Percentiles rank a stretch among this genome's conserved stretches.
Conservation (phyloP, 2,797 vertebrate genomes). For the Alexandromys oeconomus region DNA sequence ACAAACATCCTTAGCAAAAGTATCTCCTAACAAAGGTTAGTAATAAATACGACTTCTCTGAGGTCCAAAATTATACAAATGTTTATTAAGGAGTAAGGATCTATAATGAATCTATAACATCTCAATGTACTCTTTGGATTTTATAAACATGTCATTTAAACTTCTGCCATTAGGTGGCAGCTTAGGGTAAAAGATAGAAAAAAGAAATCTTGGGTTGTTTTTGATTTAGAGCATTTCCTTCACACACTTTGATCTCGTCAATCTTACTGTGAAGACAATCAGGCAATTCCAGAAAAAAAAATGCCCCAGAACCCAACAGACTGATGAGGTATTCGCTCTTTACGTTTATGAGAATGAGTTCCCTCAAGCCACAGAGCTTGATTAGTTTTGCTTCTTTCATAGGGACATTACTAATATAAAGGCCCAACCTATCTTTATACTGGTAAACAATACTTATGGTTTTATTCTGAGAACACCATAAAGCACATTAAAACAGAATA, state of each 20-base stretch:
- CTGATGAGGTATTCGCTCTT: not conserved
- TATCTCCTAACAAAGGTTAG: slow-evolving; percentile 42
- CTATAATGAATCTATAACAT: slow-evolving; percentile 28
- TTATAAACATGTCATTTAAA: slow-evolving; percentile 76
- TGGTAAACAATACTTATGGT: not conserved
- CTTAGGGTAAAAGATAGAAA: slow-evolving; percentile 66
- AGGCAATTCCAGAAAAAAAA: slow-evolving; percentile 50
- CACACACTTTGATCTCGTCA: not conserved
- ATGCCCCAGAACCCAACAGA: slow-evolving; percentile 21
- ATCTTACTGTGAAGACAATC: not conserved
- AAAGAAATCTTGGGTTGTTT: slow-evolving; percentile 63
- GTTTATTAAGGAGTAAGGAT: slow-evolving; percentile 33
- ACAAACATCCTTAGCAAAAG: slow-evolving; percentile 13
- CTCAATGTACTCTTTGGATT: not conserved
- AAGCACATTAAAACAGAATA: slow-evolving; percentile 56
- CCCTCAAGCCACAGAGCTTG: slow-evolving; percentile 37
- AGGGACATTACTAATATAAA: slow-evolving; percentile 47
- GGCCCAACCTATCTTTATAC: not conserved
- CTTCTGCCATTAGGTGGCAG: slow-evolving; percentile 86
- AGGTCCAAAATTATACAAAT: slow-evolving; percentile 43
- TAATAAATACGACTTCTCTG: slow-evolving; percentile 37
- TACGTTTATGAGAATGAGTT: slow-evolving; percentile 15
- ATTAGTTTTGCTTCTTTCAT: slow-evolving; percentile 31
- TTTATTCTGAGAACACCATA: slow-evolving; percentile 34
- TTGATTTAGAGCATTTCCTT: slow-evolving; percentile 33